Conservation (phyloP, 2,113 vertebrate genomes). For the Paradoxurus hermaphroditus region DNA sequence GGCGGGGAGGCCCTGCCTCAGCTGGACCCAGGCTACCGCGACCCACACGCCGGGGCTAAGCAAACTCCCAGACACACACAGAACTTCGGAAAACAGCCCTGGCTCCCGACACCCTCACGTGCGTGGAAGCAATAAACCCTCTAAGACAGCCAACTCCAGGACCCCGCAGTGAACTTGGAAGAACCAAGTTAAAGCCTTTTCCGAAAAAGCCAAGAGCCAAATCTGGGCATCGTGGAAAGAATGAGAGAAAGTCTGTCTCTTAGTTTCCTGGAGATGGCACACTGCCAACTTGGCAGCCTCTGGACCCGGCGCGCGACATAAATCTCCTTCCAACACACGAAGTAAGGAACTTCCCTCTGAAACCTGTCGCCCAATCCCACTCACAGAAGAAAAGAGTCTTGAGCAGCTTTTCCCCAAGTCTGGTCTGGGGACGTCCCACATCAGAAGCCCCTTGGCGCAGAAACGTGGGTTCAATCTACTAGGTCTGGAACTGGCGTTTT, state of each 20-base stretch:
- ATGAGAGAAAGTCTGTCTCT: slow-evolving; percentile 15
- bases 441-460: background rate
- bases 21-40: slow-evolving; percentile 40
- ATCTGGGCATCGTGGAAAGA: background rate
- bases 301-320: background rate
- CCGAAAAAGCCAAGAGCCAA: slow-evolving; percentile 34
- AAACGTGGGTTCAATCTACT: background rate
- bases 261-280: background rate
- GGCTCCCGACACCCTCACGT: background rate
- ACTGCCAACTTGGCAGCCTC: slow-evolving; percentile 26
- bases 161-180: background rate
- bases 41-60: slow-evolving; percentile 18
- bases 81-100: slow-evolving; percentile 1
- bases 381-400: slow-evolving; percentile 19
- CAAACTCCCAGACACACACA: slow-evolving; percentile 49
- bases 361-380: slow-evolving; percentile 15
- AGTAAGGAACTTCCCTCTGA: slow-evolving; percentile 24
- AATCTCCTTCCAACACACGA: slow-evolving; percentile 19
- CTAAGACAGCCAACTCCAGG: background rate
- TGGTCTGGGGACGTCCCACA: background rate
- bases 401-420: background rate
- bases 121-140: background rate
- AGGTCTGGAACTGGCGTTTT: background rate
- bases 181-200: slow-evolving; percentile 15
- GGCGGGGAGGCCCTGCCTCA: slow-evolving; percentile 59